These are phyloP conservation scores for Sebastes iracundus DNA, from an alignment of 2,797 vertebrate genomes.

Conservation along the genomic window DNA sequence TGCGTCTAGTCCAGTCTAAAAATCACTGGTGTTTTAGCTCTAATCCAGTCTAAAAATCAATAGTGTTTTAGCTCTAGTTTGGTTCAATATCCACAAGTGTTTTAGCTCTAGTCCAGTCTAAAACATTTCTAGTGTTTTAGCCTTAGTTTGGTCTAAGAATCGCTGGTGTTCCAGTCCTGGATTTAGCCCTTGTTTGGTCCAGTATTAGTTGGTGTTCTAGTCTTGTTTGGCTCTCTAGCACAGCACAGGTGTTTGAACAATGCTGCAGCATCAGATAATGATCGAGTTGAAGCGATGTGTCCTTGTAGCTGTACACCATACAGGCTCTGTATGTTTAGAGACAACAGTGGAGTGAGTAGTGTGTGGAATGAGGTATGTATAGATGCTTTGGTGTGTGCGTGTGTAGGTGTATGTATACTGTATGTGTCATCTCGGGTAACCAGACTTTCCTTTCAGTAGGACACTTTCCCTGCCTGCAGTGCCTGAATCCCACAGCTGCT, in stretches of 20 bases:
- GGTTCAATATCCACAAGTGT: no score
- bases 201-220: not conserved
- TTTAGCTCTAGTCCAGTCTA: not conserved
- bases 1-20: no score
- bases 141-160: not conserved
- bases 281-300: not conserved
- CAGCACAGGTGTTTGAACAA: not conserved
- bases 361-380: not conserved
- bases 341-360: not conserved
- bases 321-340: not conserved
- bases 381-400: not conserved
- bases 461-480: constrained; percentile 22
- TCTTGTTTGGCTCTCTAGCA: not conserved
- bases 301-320: not conserved
- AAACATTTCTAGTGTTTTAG: not conserved
- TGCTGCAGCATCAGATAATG: not conserved
- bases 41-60: no score
- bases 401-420: not conserved
- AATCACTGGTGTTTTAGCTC: no score
- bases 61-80: no score
- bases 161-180: not conserved
- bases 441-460: constrained; percentile 1
- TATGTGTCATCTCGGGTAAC: constrained; percentile 34
- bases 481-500: constrained; percentile 32
- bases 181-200: not conserved